These are phyloP conservation scores for Clarias magur DNA, from an alignment of 2,113 vertebrate genomes.

Conservation along the genomic window DNA sequence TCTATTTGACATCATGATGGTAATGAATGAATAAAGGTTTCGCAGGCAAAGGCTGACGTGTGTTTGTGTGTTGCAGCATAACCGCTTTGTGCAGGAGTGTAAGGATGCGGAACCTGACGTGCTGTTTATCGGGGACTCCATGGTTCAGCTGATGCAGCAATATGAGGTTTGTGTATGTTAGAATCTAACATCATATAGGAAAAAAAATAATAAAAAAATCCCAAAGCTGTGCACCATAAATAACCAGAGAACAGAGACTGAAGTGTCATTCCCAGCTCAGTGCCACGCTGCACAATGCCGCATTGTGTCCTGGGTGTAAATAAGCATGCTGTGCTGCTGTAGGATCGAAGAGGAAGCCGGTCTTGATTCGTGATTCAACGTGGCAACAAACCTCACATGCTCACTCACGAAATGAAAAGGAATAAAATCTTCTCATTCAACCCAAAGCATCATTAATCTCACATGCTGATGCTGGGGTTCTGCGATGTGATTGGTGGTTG, in stretches of 20 bases:
- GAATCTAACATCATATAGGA: neutral
- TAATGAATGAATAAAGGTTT: neutral
- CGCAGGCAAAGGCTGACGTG: neutral
- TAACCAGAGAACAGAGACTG: neutral
- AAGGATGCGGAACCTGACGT: conserved; percentile 78
- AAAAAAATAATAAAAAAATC: too few species aligned
- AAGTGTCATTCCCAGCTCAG: neutral
- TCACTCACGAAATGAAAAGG: neutral
- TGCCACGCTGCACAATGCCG: neutral
- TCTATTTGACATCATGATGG: neutral
- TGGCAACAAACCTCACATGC: neutral
- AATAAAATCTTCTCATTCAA: neutral
- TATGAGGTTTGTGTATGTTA: conserved; percentile 78
- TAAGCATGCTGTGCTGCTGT: neutral
- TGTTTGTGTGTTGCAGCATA: conserved; percentile 62
- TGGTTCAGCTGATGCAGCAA: conserved; percentile 94
- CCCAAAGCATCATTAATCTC: neutral
- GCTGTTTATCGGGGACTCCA: conserved; percentile 94
- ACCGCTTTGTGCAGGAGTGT: conserved; percentile 73
- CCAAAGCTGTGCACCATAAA: too few species aligned
- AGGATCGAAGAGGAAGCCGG: neutral
- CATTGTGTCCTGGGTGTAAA: conserved; percentile 9
- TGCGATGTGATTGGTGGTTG: conserved; percentile 29
- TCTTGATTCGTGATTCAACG: neutral
- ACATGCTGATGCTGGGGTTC: neutral